A percentile compares a stretch with the other conserved stretches of the same genome.
These are phyloP conservation scores for Netelia virgata DNA, from an alignment of 2,888 invertebrate genomes.

Conservation along the genomic window DNA sequence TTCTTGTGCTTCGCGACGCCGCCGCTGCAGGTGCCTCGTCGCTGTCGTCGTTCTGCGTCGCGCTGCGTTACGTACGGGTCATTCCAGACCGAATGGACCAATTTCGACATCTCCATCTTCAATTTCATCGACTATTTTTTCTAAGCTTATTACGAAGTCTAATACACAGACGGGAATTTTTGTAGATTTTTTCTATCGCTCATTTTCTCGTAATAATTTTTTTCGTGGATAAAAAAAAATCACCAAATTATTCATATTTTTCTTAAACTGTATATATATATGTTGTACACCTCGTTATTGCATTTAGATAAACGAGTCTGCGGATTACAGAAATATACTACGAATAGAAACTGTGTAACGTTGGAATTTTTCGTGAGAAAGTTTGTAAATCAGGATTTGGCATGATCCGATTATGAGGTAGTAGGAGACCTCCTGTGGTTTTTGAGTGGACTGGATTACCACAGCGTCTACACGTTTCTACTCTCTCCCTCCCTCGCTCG, in stretches of 20 bases:
- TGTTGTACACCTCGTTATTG: neutral
- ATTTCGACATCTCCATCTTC: neutral
- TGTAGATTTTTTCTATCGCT: no score
- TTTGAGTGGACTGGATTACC: constrained; percentile 66
- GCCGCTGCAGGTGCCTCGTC: constrained; percentile 36
- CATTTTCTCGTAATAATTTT: no score
- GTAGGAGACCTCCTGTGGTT: constrained; percentile 69
- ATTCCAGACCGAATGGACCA: neutral
- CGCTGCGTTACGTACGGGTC: neutral
- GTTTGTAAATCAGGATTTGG: constrained; percentile 74
- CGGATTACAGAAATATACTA: neutral
- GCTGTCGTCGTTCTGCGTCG: constrained; percentile 16
- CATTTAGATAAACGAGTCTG: neutral
- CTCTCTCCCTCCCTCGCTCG: neutral
- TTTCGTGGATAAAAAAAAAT: no score
- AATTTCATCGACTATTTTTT: no score
- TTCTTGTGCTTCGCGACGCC: constrained; percentile 47
- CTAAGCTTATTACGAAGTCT: no score
- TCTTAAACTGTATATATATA: no score
- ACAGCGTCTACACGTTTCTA: constrained; percentile 45
- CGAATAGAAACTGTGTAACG: constrained; percentile 16
- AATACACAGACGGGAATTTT: no score
- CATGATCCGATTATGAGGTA: constrained; percentile 75
- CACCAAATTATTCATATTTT: no score
- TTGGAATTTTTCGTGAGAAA: constrained; percentile 50